These are phyloP conservation scores for Trichacis sp. DNA, from an alignment of 2,888 invertebrate genomes.

Conservation along the genomic window DNA sequence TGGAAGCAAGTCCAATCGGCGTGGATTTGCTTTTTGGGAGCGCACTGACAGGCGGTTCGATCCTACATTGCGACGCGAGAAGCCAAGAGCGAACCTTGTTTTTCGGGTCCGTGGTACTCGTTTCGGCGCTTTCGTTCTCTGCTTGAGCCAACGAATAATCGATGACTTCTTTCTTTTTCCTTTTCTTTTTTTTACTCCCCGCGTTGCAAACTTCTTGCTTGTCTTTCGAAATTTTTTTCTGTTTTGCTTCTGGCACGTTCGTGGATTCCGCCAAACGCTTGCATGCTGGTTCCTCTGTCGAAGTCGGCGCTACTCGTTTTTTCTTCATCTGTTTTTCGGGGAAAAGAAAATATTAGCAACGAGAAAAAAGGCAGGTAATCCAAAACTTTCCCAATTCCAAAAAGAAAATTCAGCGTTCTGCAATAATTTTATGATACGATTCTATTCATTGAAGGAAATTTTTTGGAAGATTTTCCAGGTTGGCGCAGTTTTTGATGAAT, in stretches of 20 bases:
- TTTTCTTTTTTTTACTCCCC: slow-evolving; percentile 70
- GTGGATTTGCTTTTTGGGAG: slow-evolving; percentile 89
- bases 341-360: neutral
- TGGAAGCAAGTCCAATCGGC: slow-evolving; percentile 75
- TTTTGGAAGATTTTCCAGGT: too few relatives aligned
- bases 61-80: slow-evolving; percentile 73
- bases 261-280: slow-evolving; percentile 54
- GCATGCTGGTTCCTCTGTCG: slow-evolving; percentile 53
- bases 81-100: slow-evolving; percentile 91
- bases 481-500: too few relatives aligned
- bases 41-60: slow-evolving; percentile 60
- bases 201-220: slow-evolving; percentile 69
- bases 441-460: too few relatives aligned
- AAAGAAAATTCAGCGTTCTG: too few relatives aligned
- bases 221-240: slow-evolving; percentile 42
- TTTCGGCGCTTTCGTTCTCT: slow-evolving; percentile 70
- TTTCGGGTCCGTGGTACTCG: slow-evolving; percentile 70
- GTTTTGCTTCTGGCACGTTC: slow-evolving; percentile 36
- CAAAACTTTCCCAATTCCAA: too few relatives aligned
- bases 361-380: neutral
- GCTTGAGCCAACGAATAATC: slow-evolving; percentile 81
- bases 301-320: slow-evolving; percentile 52
- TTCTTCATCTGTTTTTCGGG: slow-evolving; percentile 43
- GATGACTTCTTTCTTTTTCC: slow-evolving; percentile 81
- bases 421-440: too few relatives aligned